Conservation (phyloP, 2,113 vertebrate species). For the Thamnaconus septentrionalis region DNA sequence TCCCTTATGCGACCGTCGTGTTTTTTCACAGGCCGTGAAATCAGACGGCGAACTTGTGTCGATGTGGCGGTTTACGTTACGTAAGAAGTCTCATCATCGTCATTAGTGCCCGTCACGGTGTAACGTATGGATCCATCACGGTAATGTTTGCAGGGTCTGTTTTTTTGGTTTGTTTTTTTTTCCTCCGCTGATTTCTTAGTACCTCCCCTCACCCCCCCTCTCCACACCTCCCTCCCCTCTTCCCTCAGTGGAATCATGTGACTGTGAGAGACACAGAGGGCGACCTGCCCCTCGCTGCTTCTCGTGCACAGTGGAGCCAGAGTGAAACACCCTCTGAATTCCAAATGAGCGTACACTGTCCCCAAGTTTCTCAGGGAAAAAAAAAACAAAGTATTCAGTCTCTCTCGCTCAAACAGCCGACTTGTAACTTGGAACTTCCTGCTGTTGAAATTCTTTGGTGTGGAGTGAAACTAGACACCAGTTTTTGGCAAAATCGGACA, state of each 20-base stretch:
- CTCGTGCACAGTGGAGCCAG: slow-evolving; percentile 50
- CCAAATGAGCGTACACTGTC: slow-evolving; percentile 37
- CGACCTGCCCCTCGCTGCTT: slow-evolving; percentile 52
- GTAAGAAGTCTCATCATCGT: slow-evolving; percentile 21
- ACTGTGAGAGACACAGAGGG: slow-evolving; percentile 53
- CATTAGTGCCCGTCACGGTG: slow-evolving; percentile 3
- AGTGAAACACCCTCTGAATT: slow-evolving; percentile 49
- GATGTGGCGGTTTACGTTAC: slow-evolving; percentile 4
- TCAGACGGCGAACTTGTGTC: slow-evolving; percentile 4
- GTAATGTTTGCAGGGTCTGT: slow-evolving; percentile 27
- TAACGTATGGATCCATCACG: slow-evolving; percentile 13
- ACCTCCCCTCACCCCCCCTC: neutral
- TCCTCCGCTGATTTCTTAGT: slow-evolving; percentile 6
- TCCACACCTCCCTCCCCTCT: slow-evolving; percentile 2
- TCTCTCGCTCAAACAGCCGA: neutral
- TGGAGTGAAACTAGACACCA: no score
- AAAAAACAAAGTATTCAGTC: no score
- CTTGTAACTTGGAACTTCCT: neutral
- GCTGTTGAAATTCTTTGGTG: neutral
- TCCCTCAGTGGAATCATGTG: slow-evolving; percentile 52
- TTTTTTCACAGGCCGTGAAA: slow-evolving; percentile 11
- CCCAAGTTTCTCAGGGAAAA: slow-evolving; percentile 4
- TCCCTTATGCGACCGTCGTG: slow-evolving; percentile 21
- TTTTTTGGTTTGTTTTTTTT: slow-evolving; percentile 31
- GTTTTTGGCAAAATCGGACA: neutral